Evolutionary conservation across 2,113 vertebrate species (phyloP).

Genomic region (Dasyurus viverrinus): DNA sequence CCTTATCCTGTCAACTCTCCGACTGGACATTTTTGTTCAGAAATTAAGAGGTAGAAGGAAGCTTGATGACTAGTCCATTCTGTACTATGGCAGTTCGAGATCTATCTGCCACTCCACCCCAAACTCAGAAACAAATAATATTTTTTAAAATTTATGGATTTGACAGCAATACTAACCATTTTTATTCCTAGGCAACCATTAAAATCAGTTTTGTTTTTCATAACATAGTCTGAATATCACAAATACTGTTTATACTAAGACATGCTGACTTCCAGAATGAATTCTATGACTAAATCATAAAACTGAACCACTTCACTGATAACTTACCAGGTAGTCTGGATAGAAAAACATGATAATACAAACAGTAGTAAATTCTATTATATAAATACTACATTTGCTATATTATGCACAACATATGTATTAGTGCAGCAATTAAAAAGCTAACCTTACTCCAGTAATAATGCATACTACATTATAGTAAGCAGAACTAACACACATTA

Average conservation of each 20-base stretch:
- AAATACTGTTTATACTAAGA: background rate
- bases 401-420: slow-evolving; percentile 23
- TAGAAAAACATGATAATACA: slow-evolving; percentile 41
- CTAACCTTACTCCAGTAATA: slow-evolving; percentile 47
- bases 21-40: background rate
- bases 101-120: background rate
- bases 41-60: background rate
- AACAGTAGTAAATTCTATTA: slow-evolving; percentile 53
- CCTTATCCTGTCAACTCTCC: background rate
- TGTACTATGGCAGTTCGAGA: background rate
- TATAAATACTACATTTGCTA: slow-evolving; percentile 40
- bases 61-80: background rate
- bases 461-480: slow-evolving; percentile 65
- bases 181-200: background rate
- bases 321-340: slow-evolving; percentile 51
- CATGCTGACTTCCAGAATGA: slow-evolving; percentile 1
- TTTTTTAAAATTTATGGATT: background rate
- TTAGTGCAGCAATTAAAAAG: slow-evolving; percentile 68
- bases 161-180: background rate
- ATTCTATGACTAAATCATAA: slow-evolving; percentile 40
- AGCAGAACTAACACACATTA: slow-evolving; percentile 76
- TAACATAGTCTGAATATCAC: background rate
- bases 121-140: background rate
- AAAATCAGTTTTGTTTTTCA: background rate
- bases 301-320: slow-evolving; percentile 40